phyloP scores from a whole-genome alignment of 1,140 invertebrate genomes.

The Eulimnadia texana region DNA sequence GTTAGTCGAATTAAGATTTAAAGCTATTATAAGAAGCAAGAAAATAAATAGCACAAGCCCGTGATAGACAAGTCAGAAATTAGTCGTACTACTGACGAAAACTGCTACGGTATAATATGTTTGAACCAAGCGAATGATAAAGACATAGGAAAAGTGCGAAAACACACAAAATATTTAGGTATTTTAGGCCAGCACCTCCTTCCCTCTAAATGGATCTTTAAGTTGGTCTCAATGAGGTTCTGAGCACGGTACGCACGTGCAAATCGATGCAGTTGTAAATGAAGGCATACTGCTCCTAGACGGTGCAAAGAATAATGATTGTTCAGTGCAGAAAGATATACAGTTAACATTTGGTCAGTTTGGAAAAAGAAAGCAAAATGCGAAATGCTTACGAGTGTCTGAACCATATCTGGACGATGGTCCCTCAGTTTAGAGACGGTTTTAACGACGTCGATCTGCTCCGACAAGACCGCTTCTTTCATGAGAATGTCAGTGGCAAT shows the following conservation, averaged over 20 bases:
- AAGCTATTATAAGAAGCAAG: too few relatives aligned
- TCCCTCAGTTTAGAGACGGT: constrained; percentile 1
- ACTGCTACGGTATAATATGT: too few relatives aligned
- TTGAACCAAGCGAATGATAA: too few relatives aligned
- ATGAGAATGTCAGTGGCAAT: neutral
- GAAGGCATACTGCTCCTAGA: constrained; percentile 2
- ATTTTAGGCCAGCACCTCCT: too few relatives aligned
- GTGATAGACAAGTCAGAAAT: too few relatives aligned
- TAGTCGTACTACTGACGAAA: too few relatives aligned
- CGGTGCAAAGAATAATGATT: neutral
- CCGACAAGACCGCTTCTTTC: neutral
- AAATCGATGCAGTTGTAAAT: neutral
- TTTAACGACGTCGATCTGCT: neutral
- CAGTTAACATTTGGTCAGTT: neutral
- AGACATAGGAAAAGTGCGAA: too few relatives aligned
- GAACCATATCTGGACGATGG: neutral
- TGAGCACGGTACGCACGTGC: neutral
- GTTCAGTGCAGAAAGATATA: neutral
- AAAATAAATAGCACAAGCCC: too few relatives aligned
- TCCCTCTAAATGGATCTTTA: too few relatives aligned
- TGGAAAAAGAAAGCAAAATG: neutral
- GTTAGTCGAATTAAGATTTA: too few relatives aligned
- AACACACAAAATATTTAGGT: too few relatives aligned
- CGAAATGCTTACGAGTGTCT: neutral
- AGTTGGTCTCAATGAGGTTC: too few relatives aligned